Conservation (phyloP, 2,113 vertebrate species). For the Gadus macrocephalus region DNA sequence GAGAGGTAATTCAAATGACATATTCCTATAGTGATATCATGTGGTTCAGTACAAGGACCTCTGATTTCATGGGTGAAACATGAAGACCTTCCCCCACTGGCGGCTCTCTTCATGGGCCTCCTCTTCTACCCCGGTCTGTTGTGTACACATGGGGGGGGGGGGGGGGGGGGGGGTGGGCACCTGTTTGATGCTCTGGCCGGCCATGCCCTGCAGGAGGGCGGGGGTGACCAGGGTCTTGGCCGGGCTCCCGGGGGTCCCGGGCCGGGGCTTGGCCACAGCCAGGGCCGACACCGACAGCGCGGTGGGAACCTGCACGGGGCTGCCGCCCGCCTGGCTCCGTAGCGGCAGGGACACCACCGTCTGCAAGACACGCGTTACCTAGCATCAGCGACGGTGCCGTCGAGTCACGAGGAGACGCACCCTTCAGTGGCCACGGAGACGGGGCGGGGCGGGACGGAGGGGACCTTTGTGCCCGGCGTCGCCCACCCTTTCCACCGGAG, state of each 20-base stretch:
- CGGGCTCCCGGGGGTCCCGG: constrained; percentile 76
- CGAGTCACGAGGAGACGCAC: neutral
- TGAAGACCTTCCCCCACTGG: too few species aligned
- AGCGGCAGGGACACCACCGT: constrained; percentile 86
- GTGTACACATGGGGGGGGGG: neutral
- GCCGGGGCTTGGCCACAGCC: constrained; percentile 75
- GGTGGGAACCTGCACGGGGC: constrained; percentile 75
- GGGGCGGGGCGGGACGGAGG: too few species aligned
- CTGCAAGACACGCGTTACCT: constrained; percentile 43
- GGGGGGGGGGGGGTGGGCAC: constrained; percentile 52
- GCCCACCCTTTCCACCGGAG: too few species aligned
- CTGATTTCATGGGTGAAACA: too few species aligned
- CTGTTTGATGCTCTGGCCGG: constrained; percentile 91
- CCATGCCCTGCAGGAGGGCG: constrained; percentile 82
- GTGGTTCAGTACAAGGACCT: too few species aligned
- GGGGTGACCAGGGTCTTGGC: constrained; percentile 71
- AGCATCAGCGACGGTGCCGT: neutral
- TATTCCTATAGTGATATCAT: too few species aligned
- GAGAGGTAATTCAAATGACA: too few species aligned
- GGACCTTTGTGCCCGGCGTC: too few species aligned
- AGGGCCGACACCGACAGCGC: constrained; percentile 77
- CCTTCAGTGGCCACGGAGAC: too few species aligned
- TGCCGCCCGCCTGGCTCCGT: constrained; percentile 73
- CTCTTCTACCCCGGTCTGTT: too few species aligned
- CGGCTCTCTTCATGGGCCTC: too few species aligned